Conservation (phyloP, 2,888 invertebrate species). For the Dasysyrphus albostriatus region DNA sequence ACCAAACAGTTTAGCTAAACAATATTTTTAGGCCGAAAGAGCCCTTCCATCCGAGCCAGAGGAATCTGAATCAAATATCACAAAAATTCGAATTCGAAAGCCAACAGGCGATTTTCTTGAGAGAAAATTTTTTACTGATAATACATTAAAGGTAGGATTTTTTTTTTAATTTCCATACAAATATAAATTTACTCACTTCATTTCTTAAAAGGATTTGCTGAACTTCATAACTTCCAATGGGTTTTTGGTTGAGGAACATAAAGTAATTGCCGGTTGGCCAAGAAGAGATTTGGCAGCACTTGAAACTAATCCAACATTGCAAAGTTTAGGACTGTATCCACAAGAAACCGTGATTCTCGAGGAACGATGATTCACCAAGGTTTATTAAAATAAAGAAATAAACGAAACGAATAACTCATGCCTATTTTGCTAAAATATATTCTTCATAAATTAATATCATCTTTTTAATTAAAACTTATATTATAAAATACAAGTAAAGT, state of each 20-base stretch:
- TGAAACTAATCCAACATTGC: constrained; percentile 90
- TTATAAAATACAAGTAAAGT: constrained; percentile 57
- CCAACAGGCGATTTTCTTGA: constrained; percentile 91
- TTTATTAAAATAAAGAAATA: constrained; percentile 38
- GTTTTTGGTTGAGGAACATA: constrained; percentile 93
- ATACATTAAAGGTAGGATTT: constrained; percentile 85
- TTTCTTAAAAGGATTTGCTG: constrained; percentile 86
- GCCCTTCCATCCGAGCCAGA: constrained; percentile 90
- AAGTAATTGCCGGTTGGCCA: constrained; percentile 97
- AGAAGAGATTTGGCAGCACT: constrained; percentile 95
- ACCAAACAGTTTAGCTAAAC: background rate
- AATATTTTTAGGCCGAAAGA: constrained; percentile 85
- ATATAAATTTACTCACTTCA: background rate
- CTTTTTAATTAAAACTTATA: constrained; percentile 74
- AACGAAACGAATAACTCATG: constrained; percentile 69
- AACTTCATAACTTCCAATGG: constrained; percentile 95
- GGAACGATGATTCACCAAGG: constrained; percentile 89
- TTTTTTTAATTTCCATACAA: background rate
- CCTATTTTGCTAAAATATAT: constrained; percentile 76
- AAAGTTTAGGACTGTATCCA: constrained; percentile 93
- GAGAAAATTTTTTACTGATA: constrained; percentile 87
- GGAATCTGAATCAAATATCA: constrained; percentile 85
- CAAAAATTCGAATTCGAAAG: constrained; percentile 92
- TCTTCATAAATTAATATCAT: constrained; percentile 75
- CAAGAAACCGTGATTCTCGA: constrained; percentile 98